phyloP scores from a whole-genome alignment of 2,113 vertebrate genomes.

The Marmota flaviventris region DNA sequence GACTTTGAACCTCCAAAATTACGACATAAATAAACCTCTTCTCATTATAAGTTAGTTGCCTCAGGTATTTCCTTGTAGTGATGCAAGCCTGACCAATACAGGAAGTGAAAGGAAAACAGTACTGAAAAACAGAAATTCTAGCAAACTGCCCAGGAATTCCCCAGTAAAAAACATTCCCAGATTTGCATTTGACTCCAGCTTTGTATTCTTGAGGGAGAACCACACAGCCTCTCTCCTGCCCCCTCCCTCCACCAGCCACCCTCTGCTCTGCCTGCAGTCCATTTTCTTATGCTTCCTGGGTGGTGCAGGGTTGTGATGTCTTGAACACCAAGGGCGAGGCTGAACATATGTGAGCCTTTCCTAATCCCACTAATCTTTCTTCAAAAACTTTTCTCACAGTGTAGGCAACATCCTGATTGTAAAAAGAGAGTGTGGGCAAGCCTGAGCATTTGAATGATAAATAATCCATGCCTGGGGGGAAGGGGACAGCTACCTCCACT shows the following conservation, averaged over 20 bases:
- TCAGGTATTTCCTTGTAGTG: too few species aligned
- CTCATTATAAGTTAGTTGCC: not conserved
- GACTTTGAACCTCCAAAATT: not conserved
- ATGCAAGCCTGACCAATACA: not conserved
- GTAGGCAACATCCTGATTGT: constrained; percentile 92
- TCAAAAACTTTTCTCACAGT: constrained; percentile 94
- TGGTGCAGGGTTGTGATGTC: constrained; percentile 91
- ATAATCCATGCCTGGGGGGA: constrained; percentile 87
- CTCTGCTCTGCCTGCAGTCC: constrained; percentile 1
- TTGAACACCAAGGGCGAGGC: constrained; percentile 96
- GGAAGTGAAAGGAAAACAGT: not conserved
- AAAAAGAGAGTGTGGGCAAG: constrained; percentile 77
- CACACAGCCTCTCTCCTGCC: not conserved
- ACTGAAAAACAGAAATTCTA: not conserved
- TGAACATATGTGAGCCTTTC: constrained; percentile 98
- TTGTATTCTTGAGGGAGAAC: constrained; percentile 18
- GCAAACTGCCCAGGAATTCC: constrained; percentile 12
- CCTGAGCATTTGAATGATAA: constrained; percentile 90
- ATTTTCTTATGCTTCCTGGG: constrained; percentile 90
- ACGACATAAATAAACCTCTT: not conserved
- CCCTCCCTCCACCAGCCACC: not conserved
- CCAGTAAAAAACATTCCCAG: rapidly evolving
- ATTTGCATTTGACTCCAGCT: constrained; percentile 32
- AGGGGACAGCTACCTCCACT: constrained; percentile 82
- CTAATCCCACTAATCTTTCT: constrained; percentile 99